Evolutionary conservation across 2,113 vertebrate genomes (phyloP), one percentile per base, ranked within the genome.

Genomic region (Chunga burmeisteri): DNA sequence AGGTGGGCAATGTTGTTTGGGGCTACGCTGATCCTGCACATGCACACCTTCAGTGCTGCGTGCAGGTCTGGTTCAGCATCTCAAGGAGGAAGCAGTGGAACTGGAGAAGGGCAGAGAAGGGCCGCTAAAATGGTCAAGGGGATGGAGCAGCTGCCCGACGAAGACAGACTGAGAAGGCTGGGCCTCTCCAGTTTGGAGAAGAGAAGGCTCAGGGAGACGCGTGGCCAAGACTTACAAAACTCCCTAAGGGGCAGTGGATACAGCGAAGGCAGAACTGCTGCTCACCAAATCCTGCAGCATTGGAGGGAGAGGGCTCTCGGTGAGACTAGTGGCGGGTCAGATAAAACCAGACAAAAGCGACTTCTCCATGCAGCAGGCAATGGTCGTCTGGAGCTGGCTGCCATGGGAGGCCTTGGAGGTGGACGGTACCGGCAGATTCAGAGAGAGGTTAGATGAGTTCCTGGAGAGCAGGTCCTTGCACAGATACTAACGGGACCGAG

Each of bases 401-500:
- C 20, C 58, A 7, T 4, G n/a, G 56, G 27, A 47, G 47, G 38
- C 74, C 7, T 0, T 11, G 68, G 46, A 38, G 55, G 47, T 16
- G 40, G 86, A 7, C 42, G 32, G 32, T 6, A 15, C 36, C 7
- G 42, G 50, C 32, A 44, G n/a, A 27, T 9, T 36, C 27, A 32
- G 30, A 27, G 44, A 10, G 71, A 52, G 46, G 11, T 16, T 0
- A 38, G 50, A 29, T 22, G 22, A 29, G 10, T 11, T 34, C 74
- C 27, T 19, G n/a, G 47, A n/a, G 80, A n/a, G 63, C 14, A 56
- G 66, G 34, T 44, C 66, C 50, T 6, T 17, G 59, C 66, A 59
- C 38, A 40, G 53, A 27, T 3, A 5, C 18, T 3, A 13, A 18
- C 1, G 1, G 47, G 59, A 12, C 46, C 2, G 7, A 36, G 22